A percentile compares a stretch with the other conserved stretches of the same genome.
Conservation (phyloP, 2,888 invertebrate genomes). For the Habrosyne pyritoides region DNA sequence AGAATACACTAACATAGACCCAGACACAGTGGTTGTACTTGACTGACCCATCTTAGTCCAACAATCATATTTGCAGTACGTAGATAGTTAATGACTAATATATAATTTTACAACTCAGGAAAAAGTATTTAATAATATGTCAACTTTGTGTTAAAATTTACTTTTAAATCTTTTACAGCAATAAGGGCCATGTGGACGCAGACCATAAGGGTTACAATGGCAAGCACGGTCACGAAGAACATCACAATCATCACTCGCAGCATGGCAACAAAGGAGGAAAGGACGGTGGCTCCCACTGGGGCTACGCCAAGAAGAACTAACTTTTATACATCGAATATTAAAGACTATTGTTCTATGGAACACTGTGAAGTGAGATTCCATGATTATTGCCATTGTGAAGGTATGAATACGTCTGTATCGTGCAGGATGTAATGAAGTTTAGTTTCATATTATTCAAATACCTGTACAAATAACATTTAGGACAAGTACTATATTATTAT, state of each 20-base stretch:
- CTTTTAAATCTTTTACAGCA: conserved; percentile 55
- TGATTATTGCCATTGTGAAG: conserved; percentile 1
- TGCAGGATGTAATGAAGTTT: neutral
- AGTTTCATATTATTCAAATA: neutral
- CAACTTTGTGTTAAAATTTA: neutral
- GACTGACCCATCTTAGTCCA: no score
- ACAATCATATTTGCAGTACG: no score
- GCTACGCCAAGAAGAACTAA: conserved; percentile 67
- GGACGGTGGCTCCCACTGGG: conserved; percentile 80
- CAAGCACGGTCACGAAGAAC: conserved; percentile 85
- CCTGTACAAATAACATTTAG: neutral
- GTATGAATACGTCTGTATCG: neutral
- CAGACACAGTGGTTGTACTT: no score
- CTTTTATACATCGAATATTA: conserved; percentile 16
- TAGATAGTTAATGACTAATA: no score
- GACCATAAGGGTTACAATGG: conserved; percentile 86
- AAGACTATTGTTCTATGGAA: conserved; percentile 20
- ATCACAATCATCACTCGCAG: conserved; percentile 83
- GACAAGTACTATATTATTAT: neutral
- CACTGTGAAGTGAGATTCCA: conserved; percentile 7
- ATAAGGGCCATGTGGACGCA: conserved; percentile 86
- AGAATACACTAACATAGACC: no score
- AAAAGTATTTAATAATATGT: neutral
- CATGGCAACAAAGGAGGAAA: conserved; percentile 85
- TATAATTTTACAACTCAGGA: no score